Evolutionary conservation across 2,113 vertebrate genomes (phyloP).

Genomic region (Burhinus bistriatus): DNA sequence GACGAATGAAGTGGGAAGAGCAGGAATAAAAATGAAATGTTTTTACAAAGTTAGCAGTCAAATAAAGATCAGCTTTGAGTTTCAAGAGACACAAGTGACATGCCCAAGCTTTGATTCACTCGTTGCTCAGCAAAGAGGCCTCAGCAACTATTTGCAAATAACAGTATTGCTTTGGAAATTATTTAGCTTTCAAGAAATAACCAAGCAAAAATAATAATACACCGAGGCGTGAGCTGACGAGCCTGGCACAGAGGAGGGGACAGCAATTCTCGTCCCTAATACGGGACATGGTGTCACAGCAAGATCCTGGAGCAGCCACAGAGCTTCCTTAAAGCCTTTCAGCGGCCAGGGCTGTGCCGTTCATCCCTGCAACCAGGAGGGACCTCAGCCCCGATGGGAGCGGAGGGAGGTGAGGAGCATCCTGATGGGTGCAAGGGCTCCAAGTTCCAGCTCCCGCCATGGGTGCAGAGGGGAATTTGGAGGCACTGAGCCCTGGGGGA

Average conservation of each 20-base stretch:
- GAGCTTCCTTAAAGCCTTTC: background rate
- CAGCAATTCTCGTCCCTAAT: background rate
- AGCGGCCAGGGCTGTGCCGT: background rate
- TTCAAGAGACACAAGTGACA: background rate
- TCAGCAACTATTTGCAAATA: background rate
- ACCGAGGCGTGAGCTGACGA: background rate
- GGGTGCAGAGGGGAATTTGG: background rate
- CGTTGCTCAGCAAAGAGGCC: background rate
- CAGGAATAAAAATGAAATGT: background rate
- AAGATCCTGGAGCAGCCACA: background rate
- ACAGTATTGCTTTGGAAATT: background rate
- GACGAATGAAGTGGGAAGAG: slow-evolving; percentile 19
- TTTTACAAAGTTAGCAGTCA: slow-evolving; percentile 18
- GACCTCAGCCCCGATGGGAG: accelerated
- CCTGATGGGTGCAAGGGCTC: background rate
- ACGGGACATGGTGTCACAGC: background rate
- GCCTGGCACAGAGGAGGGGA: background rate
- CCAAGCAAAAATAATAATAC: background rate
- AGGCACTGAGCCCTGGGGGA: background rate
- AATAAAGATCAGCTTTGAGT: background rate
- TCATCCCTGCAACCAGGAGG: background rate
- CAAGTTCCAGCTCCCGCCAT: background rate
- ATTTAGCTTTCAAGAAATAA: background rate
- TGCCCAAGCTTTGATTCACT: background rate
- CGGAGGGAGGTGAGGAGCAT: background rate